Evolutionary conservation across 2,113 vertebrate species (phyloP).

Genomic region (Mastomys natalensis): DNA sequence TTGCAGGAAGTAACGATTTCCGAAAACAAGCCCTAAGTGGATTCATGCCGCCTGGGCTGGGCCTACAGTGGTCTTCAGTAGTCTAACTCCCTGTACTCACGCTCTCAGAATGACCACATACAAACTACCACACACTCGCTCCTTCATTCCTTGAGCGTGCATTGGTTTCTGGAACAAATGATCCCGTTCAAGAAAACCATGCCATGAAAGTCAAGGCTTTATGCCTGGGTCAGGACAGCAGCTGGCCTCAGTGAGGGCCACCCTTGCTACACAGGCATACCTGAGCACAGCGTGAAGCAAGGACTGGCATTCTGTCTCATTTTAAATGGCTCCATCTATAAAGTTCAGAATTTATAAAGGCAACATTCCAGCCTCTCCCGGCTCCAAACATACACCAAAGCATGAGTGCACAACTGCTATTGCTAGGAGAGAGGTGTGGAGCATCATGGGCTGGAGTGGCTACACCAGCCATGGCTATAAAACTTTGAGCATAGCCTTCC

Average conservation of each 20-base stretch:
- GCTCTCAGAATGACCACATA: neutral
- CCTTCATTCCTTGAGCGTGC: neutral
- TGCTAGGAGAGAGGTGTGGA: neutral
- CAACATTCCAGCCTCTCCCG: neutral
- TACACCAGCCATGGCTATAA: neutral
- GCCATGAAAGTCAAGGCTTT: neutral
- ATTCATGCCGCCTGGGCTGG: neutral
- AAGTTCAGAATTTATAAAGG: neutral
- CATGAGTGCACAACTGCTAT: neutral
- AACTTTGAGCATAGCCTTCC: no score
- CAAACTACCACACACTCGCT: neutral
- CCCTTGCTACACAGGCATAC: no score
- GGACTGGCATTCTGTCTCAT: neutral
- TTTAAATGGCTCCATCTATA: neutral
- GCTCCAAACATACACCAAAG: neutral
- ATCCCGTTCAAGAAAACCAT: neutral
- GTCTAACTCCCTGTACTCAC: neutral
- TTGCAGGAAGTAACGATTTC: slow-evolving; percentile 44
- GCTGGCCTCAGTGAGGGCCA: neutral
- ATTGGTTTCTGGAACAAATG: neutral
- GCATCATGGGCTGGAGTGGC: accelerated
- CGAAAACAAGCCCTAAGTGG: neutral
- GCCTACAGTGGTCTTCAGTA: neutral
- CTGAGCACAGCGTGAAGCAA: neutral
- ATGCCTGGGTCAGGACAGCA: no score